Conservation (phyloP, 1,140 invertebrate genomes). For the Venturia canescens region DNA sequence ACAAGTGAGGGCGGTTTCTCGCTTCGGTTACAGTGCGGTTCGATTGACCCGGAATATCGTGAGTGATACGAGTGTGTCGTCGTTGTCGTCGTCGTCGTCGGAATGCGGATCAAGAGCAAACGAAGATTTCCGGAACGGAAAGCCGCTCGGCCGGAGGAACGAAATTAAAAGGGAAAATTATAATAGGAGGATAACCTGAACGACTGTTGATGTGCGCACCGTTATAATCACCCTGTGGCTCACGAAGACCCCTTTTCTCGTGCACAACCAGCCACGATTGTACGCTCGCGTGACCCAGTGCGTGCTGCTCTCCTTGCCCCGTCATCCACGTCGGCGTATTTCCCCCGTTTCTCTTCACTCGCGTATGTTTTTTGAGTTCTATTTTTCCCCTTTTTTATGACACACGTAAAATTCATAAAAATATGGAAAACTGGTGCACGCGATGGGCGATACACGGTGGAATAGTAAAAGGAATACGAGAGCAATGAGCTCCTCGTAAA, state of each 20-base stretch:
- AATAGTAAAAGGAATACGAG: background rate
- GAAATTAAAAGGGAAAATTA: background rate
- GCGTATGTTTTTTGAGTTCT: background rate
- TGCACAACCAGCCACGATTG: background rate
- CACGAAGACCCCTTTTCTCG: conserved; percentile 7
- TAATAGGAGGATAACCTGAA: background rate
- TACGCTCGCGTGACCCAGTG: conserved; percentile 13
- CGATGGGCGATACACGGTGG: background rate
- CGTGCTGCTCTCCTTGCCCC: conserved; percentile 28
- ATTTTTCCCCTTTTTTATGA: background rate
- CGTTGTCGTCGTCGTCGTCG: too few species aligned
- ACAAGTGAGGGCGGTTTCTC: background rate
- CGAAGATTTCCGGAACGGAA: too few species aligned
- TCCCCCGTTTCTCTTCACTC: background rate
- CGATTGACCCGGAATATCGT: background rate
- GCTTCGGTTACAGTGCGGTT: background rate
- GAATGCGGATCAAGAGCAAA: too few species aligned
- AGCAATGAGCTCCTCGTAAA: too few species aligned
- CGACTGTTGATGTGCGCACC: conserved; percentile 2
- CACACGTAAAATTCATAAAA: background rate
- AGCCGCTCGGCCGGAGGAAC: too few species aligned
- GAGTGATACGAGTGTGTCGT: background rate
- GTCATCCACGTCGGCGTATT: background rate
- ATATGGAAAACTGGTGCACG: background rate
- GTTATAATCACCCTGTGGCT: background rate